A percentile compares a stretch with the other conserved stretches of the same genome.
These are phyloP conservation scores for Sceloporus tristichus DNA, from an alignment of 2,113 vertebrate genomes.

Conservation along the genomic window DNA sequence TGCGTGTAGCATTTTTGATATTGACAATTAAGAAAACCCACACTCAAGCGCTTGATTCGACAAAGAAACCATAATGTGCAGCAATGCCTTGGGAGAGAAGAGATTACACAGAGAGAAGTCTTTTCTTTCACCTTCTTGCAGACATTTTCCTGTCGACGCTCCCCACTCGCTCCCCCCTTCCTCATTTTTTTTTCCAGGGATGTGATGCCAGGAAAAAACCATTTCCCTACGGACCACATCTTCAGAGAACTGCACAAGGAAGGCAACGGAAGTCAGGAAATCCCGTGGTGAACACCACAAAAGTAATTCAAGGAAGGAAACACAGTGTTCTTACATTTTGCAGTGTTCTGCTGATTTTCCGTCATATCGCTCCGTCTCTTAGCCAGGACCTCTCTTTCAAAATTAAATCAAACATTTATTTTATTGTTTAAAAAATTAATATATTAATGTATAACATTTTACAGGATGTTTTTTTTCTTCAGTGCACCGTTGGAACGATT, in stretches of 20 bases:
- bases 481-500: neutral
- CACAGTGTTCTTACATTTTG: neutral
- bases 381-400: neutral
- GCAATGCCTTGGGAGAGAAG: neutral
- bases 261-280: conserved; percentile 8
- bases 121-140: conserved; percentile 24
- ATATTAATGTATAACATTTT: neutral
- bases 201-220: conserved; percentile 8
- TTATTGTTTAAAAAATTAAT: neutral
- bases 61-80: neutral
- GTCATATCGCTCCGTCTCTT: neutral
- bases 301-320: neutral
- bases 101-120: neutral
- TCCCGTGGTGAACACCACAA: neutral
- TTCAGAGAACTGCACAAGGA: conserved; percentile 1
- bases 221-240: neutral
- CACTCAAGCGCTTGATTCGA: neutral
- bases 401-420: neutral
- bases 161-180: neutral
- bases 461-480: too few relatives aligned
- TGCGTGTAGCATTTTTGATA: conserved; percentile 37
- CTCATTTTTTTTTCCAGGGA: neutral
- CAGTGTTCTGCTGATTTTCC: neutral
- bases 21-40: conserved; percentile 20
- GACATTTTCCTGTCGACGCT: neutral